Evolutionary conservation across 2,797 vertebrate species (phyloP), one percentile per base, ranked within the genome.

Genomic region (Hemitrygon akajei): DNA sequence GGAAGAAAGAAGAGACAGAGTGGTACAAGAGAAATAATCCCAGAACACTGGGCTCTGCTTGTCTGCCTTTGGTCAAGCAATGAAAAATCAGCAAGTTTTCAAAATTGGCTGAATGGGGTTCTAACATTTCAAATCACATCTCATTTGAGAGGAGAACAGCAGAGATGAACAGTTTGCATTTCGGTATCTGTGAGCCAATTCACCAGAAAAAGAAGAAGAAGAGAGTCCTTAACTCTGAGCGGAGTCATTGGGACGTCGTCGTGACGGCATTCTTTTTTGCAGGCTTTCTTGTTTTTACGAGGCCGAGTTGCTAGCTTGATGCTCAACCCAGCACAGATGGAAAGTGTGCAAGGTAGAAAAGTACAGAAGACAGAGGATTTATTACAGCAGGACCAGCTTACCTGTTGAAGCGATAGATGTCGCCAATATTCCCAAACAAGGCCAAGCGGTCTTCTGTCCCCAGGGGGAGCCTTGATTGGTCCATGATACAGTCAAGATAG

Each of bases 391-490:
- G 60, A 34, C 30, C 2, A 22, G 1, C 95, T 96, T 96, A 99
- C 98, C 98, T 98, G 95, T 99, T 99, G 94, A 99, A 99, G 95
- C 94, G 96, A 96, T 98, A 99, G 96, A 99, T 99, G 95, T 99
- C 98, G 94, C 95, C 95, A 95, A 99, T 99, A 96, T 99, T 99
- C 95, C 98, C 99, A 94, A 99, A 99, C 69, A 99, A 97, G 92
- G 98, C 98, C 22, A 97, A 97, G 95, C 97, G 97, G 94, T 99
- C 98, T 94, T 99, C 98, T 0, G 97, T 95, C 94, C 97, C 98
- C 95, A 99, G 95, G 87, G 97, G 96, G 94, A 98, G 97, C 63
- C 97, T 97, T 66, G 96, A 97, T 95, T 99, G 98, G 95, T 98
- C 98, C 94, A 95, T 97, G 96, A 99, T 99, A 93, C 97, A 98